These are phyloP conservation scores for Epistrophe grossulariae DNA, from an alignment of 2,888 invertebrate species.

Conservation along the genomic window DNA sequence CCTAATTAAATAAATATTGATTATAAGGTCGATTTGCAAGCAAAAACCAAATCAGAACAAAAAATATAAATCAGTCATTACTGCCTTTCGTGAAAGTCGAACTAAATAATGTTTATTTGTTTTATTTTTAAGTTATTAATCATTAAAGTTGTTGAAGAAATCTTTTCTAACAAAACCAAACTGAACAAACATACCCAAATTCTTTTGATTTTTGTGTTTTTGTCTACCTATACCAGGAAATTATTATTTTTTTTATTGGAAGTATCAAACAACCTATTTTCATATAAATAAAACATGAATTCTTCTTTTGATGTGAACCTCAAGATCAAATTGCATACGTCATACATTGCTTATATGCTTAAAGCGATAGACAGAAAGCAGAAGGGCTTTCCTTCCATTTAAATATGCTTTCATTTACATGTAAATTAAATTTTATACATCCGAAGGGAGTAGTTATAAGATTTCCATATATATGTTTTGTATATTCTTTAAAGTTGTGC, in stretches of 20 bases:
- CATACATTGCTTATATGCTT: slow-evolving; percentile 34
- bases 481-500: slow-evolving; percentile 43
- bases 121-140: no score
- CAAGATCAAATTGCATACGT: slow-evolving; percentile 61
- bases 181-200: neutral
- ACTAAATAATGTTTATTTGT: no score
- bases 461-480: slow-evolving; percentile 54
- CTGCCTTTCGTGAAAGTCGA: no score
- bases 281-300: slow-evolving; percentile 61
- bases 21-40: no score
- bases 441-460: slow-evolving; percentile 62
- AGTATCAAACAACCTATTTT: slow-evolving; percentile 50
- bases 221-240: slow-evolving; percentile 40
- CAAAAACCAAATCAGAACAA: no score
- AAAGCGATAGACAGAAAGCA: slow-evolving; percentile 43
- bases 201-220: neutral
- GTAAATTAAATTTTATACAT: slow-evolving; percentile 71
- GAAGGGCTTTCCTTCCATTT: slow-evolving; percentile 12
- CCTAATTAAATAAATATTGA: no score
- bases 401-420: slow-evolving; percentile 60
- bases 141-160: no score
- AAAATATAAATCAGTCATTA: no score
- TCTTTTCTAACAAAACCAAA: neutral
- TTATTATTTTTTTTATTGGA: slow-evolving; percentile 54
- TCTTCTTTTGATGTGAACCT: slow-evolving; percentile 59